phyloP scores from a whole-genome alignment of 2,797 vertebrate genomes.

The Iguana delicatissima region DNA sequence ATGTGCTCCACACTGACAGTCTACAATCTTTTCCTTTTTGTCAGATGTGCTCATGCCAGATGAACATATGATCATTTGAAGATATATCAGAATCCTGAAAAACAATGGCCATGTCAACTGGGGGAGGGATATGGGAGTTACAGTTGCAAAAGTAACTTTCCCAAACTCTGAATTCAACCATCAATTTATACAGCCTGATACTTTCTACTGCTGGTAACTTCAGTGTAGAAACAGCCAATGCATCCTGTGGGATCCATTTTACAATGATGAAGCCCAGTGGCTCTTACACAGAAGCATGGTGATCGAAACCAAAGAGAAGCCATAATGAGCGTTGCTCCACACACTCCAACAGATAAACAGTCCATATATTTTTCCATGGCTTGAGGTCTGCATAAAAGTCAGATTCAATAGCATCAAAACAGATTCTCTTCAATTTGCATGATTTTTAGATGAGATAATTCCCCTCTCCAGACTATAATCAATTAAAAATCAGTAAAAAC shows the following conservation, averaged over 20 bases:
- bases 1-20: background rate
- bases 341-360: background rate
- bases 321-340: background rate
- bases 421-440: background rate
- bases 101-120: too few species aligned
- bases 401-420: background rate
- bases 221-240: background rate
- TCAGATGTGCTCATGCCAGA: background rate
- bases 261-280: too few species aligned
- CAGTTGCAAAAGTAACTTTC: too few species aligned
- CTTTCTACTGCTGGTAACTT: background rate
- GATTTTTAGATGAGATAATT: background rate
- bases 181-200: background rate
- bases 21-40: background rate
- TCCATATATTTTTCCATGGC: background rate
- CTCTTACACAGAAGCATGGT: too few species aligned
- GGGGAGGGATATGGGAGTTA: too few species aligned
- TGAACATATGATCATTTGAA: background rate
- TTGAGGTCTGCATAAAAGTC: background rate
- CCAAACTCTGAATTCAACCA: too few species aligned
- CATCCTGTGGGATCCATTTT: background rate
- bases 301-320: background rate
- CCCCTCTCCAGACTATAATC: background rate
- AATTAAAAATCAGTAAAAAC: background rate
- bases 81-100: background rate